Evolutionary conservation across 2,797 vertebrate species (phyloP), one percentile per base, ranked within the genome.

Genomic region (Loriculus beryllinus): DNA sequence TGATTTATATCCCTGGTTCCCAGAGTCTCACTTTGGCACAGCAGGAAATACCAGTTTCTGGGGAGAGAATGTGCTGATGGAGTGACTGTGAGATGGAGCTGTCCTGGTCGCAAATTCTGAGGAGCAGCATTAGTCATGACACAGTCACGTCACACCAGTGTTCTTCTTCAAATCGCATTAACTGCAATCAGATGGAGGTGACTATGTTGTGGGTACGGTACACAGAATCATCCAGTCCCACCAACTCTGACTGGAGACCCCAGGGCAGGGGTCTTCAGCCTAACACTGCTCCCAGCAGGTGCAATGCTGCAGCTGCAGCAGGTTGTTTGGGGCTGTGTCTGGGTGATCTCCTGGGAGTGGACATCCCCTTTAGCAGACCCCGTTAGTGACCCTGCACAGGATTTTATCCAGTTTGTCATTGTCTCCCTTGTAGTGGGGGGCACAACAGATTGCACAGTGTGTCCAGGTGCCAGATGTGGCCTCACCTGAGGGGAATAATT

Each of bases 301-400:
- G 59, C 59, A 28, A 9, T 7, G 11, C 33, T 2, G 2, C 52
- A 26, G 45, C 45, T 40, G 21, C 29, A 60, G 29, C 39, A 28
- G 7, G 20, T 20, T 65, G 21, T 57, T 8, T 1, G 2, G 18
- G 33, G 33, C 23, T 1, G 1, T 33, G 10, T 60, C 18, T 1
- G 1, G 6, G 14, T 59, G 12, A 40, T 40, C 29, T 9, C 29
- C 12, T 1, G 3, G 14, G 25, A 33, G 47, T 7, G 52, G 51
- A 74, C 35, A 18, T 14, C 10, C 9, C 18, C 25, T 67, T 64
- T 33, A n/a, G 35, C 29, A 23, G 49, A 43, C 43, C 12, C 7
- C 1, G 5, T 26, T 57, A 33, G 39, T 31, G 45, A 43, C 10
- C 25, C 54, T 49, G 35, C 54, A 19, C 15, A 42, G 67, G 31